Evolutionary conservation across 2,113 vertebrate species (phyloP).

Genomic region (Neodontobutis hainanensis): DNA sequence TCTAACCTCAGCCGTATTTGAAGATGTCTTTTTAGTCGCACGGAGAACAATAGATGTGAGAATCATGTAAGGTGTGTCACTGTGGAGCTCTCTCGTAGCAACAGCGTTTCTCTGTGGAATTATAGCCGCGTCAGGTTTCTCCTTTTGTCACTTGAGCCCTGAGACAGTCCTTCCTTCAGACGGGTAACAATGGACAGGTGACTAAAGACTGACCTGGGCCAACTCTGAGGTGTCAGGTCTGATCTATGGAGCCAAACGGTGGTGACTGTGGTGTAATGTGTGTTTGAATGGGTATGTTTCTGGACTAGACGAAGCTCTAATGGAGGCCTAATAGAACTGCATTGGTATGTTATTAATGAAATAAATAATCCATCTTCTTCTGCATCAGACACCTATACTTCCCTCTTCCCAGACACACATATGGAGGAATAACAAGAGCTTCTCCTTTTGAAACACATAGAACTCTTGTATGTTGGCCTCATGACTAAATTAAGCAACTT

Average conservation of each 20-base stretch:
- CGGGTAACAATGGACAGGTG: not conserved
- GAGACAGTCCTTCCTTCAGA: not conserved
- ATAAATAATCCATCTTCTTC: not conserved
- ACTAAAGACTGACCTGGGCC: not conserved
- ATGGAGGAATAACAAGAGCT: too few relatives aligned
- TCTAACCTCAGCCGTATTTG: not conserved
- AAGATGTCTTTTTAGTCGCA: conserved; percentile 1
- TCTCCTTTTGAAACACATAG: too few relatives aligned
- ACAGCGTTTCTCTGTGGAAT: not conserved
- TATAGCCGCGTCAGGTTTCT: conserved; percentile 12
- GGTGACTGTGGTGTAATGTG: not conserved
- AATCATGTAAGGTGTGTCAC: conserved; percentile 11
- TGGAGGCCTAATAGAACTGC: not conserved
- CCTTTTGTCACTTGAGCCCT: not conserved
- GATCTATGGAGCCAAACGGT: not conserved
- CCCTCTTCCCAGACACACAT: too few relatives aligned
- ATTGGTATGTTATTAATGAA: not conserved
- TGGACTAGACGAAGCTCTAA: too few relatives aligned
- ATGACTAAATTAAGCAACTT: too few relatives aligned
- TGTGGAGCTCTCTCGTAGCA: not conserved
- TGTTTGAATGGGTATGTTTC: not conserved
- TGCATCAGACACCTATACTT: too few relatives aligned
- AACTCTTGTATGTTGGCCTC: too few relatives aligned
- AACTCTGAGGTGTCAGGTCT: not conserved
- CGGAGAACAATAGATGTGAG: not conserved